Percentiles rank a stretch among this genome's conserved stretches.
phyloP scores from a whole-genome alignment of 2,113 vertebrate species.

The Pluvianellus socialis region DNA sequence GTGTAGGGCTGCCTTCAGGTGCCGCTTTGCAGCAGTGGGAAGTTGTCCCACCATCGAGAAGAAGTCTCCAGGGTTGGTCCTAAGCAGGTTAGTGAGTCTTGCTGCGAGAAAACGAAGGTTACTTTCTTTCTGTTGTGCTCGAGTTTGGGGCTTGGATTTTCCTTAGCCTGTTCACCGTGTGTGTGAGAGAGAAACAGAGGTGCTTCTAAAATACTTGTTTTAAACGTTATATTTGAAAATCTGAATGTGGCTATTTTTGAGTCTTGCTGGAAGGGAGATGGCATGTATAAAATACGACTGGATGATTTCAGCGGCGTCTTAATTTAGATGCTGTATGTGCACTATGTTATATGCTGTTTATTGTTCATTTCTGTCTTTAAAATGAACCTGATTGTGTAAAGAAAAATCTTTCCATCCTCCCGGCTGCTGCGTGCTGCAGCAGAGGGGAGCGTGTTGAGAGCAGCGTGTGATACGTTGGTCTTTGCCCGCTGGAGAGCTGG shows the following conservation, averaged over 20 bases:
- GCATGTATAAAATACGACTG: background rate
- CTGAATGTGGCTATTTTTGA: background rate
- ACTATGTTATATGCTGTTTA: background rate
- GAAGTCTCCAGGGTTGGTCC: background rate
- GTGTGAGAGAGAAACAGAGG: background rate
- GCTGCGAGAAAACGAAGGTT: background rate
- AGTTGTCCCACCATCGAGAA: background rate
- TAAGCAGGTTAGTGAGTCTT: background rate
- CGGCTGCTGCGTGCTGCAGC: background rate
- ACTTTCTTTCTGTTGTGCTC: background rate
- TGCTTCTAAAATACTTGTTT: background rate
- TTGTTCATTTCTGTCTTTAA: background rate
- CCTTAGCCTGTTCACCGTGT: accelerated
- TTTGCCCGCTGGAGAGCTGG: background rate
- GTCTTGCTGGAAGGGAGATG: background rate
- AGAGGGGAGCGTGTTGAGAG: background rate
- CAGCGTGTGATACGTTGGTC: accelerated
- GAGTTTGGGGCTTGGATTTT: background rate
- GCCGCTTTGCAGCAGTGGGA: background rate
- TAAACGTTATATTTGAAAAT: background rate
- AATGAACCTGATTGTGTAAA: background rate
- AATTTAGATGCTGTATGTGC: accelerated
- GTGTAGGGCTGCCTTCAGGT: background rate
- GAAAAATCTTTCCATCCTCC: background rate
- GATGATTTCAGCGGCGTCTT: background rate